Conservation (phyloP, 1,140 invertebrate species). For the Aphaenogaster floridana region DNA sequence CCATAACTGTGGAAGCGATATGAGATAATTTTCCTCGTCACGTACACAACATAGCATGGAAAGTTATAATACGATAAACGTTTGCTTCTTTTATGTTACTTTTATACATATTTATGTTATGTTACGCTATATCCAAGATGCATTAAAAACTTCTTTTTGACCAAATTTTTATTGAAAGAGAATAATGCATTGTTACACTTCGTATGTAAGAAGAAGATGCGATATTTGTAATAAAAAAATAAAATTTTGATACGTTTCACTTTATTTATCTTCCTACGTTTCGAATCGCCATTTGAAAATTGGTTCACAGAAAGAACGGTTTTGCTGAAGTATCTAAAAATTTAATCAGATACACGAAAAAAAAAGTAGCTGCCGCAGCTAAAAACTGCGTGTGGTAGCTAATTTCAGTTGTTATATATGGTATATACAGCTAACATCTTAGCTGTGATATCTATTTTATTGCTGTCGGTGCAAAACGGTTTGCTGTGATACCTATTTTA, state of each 20-base stretch:
- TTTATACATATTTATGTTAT: slow-evolving; percentile 18
- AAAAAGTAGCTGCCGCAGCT: no score
- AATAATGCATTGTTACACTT: background rate
- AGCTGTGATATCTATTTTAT: no score
- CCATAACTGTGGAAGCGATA: slow-evolving; percentile 75
- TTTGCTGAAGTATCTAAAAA: no score
- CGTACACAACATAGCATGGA: background rate
- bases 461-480: no score
- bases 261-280: background rate
- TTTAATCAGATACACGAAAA: no score
- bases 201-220: background rate
- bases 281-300: background rate
- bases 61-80: background rate
- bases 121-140: background rate
- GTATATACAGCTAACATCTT: no score
- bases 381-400: no score
- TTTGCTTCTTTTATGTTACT: background rate
- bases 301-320: background rate
- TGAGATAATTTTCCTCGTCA: slow-evolving; percentile 30
- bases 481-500: no score
- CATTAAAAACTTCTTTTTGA: background rate
- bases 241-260: background rate
- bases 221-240: slow-evolving; percentile 15
- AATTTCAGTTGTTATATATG: no score
- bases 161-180: background rate